Percentiles rank a stretch among this genome's conserved stretches.
These are phyloP conservation scores for Leptodactylus fallax DNA, from an alignment of 2,797 vertebrate genomes.

Conservation along the genomic window DNA sequence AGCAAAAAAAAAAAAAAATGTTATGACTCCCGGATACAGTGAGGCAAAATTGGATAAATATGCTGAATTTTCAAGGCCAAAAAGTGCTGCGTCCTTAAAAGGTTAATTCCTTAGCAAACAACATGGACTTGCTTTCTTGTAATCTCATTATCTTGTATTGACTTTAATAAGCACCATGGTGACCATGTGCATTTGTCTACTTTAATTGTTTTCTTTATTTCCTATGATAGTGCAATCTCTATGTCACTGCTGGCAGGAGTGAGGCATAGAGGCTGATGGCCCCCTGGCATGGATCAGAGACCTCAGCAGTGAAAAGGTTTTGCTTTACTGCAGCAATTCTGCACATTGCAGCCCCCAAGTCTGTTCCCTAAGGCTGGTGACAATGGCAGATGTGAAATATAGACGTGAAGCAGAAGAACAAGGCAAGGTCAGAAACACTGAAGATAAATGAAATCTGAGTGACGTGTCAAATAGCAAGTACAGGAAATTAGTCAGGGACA, in stretches of 20 bases:
- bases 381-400: background rate
- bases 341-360: background rate
- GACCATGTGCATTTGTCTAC: background rate
- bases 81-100: background rate
- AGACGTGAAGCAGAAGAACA: background rate
- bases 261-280: background rate
- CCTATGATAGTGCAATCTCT: background rate
- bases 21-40: too few relatives aligned
- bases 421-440: background rate
- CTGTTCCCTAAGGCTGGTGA: background rate
- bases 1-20: too few relatives aligned
- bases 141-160: background rate
- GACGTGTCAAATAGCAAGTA: background rate
- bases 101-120: background rate
- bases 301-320: background rate
- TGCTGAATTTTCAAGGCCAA: too few relatives aligned
- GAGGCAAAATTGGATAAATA: too few relatives aligned
- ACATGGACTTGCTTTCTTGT: background rate
- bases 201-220: background rate
- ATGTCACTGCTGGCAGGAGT: background rate
- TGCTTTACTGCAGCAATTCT: background rate
- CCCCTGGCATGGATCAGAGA: background rate
- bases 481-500: background rate
- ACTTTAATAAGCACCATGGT: background rate
- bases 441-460: background rate